Percentiles rank a stretch among this genome's conserved stretches.
Conservation (phyloP, 2,797 vertebrate species). For the Apodemus agrarius region DNA sequence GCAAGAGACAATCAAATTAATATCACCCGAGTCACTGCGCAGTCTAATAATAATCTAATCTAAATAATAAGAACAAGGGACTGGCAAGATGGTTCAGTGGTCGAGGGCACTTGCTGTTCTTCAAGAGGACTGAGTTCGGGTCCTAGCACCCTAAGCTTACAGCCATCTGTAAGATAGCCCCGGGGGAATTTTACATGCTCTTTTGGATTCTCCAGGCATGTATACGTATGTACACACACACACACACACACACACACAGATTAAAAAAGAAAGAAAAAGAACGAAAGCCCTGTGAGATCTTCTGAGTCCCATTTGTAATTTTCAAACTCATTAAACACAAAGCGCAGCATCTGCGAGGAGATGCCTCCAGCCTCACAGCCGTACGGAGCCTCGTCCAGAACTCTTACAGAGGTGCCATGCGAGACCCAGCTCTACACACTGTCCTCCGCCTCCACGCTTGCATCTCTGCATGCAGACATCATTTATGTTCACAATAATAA, state of each 20-base stretch:
- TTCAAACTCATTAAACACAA: not conserved
- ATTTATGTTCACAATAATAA: not conserved
- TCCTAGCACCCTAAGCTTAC: not conserved
- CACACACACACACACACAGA: not conserved
- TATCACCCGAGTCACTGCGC: not conserved
- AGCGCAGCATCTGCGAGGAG: not conserved
- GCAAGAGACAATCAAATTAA: conserved; percentile 35
- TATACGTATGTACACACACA: fast-evolving
- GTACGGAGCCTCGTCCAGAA: not conserved
- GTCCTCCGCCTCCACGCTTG: not conserved
- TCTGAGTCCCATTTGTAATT: not conserved
- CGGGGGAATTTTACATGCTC: not conserved
- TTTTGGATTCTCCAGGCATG: not conserved
- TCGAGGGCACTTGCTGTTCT: not conserved
- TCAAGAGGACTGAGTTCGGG: not conserved
- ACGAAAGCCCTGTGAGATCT: conserved; percentile 9
- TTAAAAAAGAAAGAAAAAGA: not conserved
- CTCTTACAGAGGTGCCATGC: not conserved
- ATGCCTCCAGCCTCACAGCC: not conserved
- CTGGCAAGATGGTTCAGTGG: not conserved
- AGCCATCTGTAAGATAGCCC: not conserved
- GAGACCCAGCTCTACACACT: not conserved
- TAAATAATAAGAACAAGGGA: not conserved
- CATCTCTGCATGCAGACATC: not conserved
- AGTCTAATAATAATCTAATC: conserved; percentile 23